Evolutionary conservation across 2,113 vertebrate genomes (phyloP).

Genomic region (Lasiurus cinereus): DNA sequence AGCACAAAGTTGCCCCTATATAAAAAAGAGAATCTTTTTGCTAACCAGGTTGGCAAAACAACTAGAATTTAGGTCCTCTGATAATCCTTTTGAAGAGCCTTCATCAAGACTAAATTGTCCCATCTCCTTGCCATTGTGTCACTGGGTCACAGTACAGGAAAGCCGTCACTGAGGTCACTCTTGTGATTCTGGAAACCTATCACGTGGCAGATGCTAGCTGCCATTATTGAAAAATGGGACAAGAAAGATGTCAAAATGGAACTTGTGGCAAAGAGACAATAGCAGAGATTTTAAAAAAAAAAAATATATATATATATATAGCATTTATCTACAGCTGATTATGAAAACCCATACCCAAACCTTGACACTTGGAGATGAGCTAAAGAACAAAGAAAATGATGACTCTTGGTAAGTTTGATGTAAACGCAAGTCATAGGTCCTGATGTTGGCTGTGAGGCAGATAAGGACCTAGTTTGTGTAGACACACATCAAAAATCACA

Average conservation of each 20-base stretch:
- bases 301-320: background rate
- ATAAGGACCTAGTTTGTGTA: background rate
- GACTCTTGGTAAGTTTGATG: background rate
- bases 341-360: background rate
- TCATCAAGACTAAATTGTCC: background rate
- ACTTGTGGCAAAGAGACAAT: background rate
- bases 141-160: background rate
- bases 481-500: background rate
- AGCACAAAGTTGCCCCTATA: conserved; percentile 16
- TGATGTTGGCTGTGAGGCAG: background rate
- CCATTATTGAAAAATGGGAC: conserved; percentile 14
- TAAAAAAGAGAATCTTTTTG: background rate
- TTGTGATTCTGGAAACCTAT: background rate
- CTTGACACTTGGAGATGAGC: conserved; percentile 1
- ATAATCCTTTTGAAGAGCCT: background rate
- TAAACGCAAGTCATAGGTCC: background rate
- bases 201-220: background rate
- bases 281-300: background rate
- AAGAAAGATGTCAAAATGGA: conserved; percentile 28
- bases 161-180: background rate
- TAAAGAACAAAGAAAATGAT: background rate
- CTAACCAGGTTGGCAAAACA: conserved; percentile 22
- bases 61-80: background rate
- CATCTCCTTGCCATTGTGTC: background rate
- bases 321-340: background rate